These are phyloP conservation scores for Gracilinanus agilis DNA, from an alignment of 2,113 vertebrate species.

Conservation along the genomic window DNA sequence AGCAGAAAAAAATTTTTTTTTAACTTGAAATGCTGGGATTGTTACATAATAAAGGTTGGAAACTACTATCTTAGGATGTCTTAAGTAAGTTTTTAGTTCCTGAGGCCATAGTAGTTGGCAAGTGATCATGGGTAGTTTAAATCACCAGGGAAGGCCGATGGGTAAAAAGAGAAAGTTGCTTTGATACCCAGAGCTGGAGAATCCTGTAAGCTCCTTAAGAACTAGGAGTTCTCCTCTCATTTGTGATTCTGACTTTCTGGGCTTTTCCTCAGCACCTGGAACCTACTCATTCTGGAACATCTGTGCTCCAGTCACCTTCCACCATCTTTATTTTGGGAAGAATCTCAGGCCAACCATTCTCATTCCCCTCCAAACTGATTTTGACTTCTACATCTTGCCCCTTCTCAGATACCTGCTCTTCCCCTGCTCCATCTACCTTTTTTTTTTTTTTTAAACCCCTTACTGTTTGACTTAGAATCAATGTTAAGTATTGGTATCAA, in stretches of 20 bases:
- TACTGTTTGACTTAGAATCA: too few species aligned
- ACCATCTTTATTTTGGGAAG: neutral
- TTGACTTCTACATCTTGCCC: neutral
- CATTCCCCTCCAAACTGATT: neutral
- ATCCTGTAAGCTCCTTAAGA: neutral
- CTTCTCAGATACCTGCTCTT: neutral
- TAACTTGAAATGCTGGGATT: neutral
- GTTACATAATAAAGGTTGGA: neutral
- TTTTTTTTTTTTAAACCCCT: neutral
- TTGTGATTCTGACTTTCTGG: too few species aligned
- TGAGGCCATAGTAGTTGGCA: neutral
- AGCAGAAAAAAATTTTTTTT: neutral
- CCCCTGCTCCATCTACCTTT: neutral
- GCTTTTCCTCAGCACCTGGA: neutral
- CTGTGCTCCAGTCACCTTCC: neutral
- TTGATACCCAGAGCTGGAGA: neutral
- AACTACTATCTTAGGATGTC: neutral
- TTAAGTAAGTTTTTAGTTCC: neutral
- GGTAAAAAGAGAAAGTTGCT: neutral
- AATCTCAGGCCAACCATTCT: neutral
- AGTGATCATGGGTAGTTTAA: neutral
- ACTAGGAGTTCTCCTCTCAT: too few species aligned
- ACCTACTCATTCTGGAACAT: neutral
- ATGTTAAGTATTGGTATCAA: too few species aligned
- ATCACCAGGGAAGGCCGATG: neutral